Evolutionary conservation across 2,888 invertebrate genomes (phyloP).

Genomic region (Troides oblongomaculatus): DNA sequence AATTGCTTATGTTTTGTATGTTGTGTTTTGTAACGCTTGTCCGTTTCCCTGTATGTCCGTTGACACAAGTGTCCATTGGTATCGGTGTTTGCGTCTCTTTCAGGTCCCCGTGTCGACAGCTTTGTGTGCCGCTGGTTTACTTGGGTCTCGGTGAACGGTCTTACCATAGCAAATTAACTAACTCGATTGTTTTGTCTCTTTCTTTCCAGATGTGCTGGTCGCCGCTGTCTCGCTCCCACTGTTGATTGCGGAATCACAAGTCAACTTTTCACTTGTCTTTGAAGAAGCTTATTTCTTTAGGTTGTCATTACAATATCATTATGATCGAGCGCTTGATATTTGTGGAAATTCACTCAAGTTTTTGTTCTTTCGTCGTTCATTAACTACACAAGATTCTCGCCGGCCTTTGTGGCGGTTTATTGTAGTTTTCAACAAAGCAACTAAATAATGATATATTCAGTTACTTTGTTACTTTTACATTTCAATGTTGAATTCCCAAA

Average conservation of each 20-base stretch:
- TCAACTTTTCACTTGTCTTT: slow-evolving; percentile 8
- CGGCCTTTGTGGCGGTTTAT: background rate
- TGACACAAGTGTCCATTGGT: slow-evolving; percentile 55
- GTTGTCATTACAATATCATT: slow-evolving; percentile 11
- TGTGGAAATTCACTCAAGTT: background rate
- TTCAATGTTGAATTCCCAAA: background rate
- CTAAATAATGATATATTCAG: background rate
- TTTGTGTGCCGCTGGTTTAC: slow-evolving; percentile 57
- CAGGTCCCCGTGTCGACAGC: slow-evolving; percentile 56
- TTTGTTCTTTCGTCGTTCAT: background rate
- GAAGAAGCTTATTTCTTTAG: slow-evolving; percentile 9
- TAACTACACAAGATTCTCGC: too few species aligned
- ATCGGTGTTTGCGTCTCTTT: slow-evolving; percentile 51
- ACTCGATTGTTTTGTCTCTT: slow-evolving; percentile 67
- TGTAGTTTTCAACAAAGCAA: background rate
- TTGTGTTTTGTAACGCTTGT: slow-evolving; percentile 38
- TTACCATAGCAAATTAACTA: slow-evolving; percentile 53
- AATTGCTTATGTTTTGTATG: background rate
- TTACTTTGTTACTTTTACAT: background rate
- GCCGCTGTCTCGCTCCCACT: slow-evolving; percentile 49
- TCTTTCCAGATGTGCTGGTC: slow-evolving; percentile 69
- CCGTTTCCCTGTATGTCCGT: slow-evolving; percentile 49
- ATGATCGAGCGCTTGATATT: background rate
- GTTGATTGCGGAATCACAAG: slow-evolving; percentile 27
- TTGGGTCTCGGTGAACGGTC: slow-evolving; percentile 61